These are phyloP conservation scores for Reticulitermes lucifugus DNA, from an alignment of 2,888 invertebrate species.

Conservation along the genomic window DNA sequence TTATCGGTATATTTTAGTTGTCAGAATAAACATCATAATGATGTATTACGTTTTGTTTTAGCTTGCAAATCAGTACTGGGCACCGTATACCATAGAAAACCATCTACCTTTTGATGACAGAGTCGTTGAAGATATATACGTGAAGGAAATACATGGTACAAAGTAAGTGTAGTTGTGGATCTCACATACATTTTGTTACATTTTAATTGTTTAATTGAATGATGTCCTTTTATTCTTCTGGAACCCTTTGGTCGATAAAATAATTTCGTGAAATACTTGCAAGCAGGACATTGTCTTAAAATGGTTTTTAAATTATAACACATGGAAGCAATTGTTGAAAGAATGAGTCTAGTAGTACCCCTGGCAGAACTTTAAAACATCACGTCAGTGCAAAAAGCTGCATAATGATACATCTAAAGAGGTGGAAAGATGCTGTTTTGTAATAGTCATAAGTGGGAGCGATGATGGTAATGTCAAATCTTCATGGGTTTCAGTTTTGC, in stretches of 20 bases:
- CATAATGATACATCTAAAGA: too few species aligned
- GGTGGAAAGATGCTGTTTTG: too few species aligned
- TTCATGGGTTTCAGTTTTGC: slow-evolving; percentile 70
- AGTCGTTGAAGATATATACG: slow-evolving; percentile 90
- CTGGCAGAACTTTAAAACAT: too few species aligned
- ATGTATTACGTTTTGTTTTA: slow-evolving; percentile 63
- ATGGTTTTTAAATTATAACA: too few species aligned
- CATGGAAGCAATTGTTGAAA: too few species aligned
- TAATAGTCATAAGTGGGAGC: too few species aligned
- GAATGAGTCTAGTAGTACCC: too few species aligned
- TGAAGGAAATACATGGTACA: slow-evolving; percentile 85
- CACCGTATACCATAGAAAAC: slow-evolving; percentile 80
- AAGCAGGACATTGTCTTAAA: too few species aligned
- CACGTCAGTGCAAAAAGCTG: too few species aligned
- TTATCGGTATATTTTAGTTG: background rate
- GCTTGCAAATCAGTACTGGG: slow-evolving; percentile 95
- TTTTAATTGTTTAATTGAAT: slow-evolving; percentile 10
- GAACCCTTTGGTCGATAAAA: too few species aligned
- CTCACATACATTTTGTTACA: background rate
- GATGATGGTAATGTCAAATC: too few species aligned
- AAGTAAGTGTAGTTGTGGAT: slow-evolving; percentile 68
- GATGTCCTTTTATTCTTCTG: background rate
- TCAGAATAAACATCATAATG: background rate
- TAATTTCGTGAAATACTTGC: too few species aligned
- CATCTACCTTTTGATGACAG: slow-evolving; percentile 81